These are phyloP conservation scores for Globodera rostochiensis DNA, from an alignment of 1,140 invertebrate genomes.

Conservation along the genomic window DNA sequence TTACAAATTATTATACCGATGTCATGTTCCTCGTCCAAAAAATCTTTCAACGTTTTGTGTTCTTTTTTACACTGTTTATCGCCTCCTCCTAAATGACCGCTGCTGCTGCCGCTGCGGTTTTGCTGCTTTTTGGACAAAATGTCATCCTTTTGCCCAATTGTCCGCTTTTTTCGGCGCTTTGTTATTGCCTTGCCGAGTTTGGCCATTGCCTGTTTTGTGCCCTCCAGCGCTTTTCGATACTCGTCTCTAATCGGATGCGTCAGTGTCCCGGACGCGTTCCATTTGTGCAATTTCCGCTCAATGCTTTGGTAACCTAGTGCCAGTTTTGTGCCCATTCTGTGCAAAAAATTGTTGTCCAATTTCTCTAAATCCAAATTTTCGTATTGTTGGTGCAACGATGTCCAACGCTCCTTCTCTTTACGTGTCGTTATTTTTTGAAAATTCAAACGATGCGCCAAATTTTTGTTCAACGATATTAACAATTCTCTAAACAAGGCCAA, in stretches of 20 bases:
- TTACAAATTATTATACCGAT: no score
- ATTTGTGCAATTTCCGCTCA: background rate
- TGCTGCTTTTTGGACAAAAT: no score
- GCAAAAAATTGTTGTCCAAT: background rate
- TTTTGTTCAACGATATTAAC: background rate
- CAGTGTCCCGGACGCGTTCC: background rate
- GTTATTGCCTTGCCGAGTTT: background rate
- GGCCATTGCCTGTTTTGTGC: background rate
- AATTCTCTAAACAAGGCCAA: background rate
- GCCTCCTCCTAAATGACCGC: no score
- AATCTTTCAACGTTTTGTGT: no score
- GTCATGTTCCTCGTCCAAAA: no score
- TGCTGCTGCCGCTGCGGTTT: no score
- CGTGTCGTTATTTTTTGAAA: background rate
- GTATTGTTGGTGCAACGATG: background rate
- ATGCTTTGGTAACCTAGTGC: background rate
- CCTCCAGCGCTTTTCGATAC: background rate
- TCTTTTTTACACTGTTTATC: no score
- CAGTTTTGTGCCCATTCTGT: background rate
- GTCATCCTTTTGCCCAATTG: no score
- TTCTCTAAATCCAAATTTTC: background rate
- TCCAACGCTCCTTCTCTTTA: background rate
- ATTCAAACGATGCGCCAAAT: background rate
- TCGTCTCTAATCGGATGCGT: background rate
- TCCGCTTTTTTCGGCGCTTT: background rate